phyloP scores from a whole-genome alignment of 2,797 vertebrate species.

The Bufotes viridis region DNA sequence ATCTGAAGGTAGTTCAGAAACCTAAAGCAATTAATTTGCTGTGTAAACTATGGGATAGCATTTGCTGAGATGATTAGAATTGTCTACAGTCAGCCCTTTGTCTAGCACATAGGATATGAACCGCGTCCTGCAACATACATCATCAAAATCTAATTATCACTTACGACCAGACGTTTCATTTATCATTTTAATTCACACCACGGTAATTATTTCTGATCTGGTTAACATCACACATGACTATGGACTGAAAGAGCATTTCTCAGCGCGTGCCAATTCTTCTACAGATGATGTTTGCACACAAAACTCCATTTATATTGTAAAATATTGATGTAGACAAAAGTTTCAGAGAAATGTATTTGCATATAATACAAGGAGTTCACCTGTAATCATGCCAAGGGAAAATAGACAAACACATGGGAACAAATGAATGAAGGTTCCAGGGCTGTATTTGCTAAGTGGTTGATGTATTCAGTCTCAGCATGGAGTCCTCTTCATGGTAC shows the following conservation, averaged over 20 bases:
- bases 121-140: not conserved
- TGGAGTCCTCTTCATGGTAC: not conserved
- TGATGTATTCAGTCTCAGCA: conserved; percentile 28
- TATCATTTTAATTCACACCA: conserved; percentile 7
- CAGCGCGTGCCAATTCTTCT: not conserved
- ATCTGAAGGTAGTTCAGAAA: too few species aligned
- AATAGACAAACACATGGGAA: not conserved
- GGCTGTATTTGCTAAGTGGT: not conserved
- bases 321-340: not conserved
- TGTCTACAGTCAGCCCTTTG: not conserved
- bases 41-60: too few species aligned
- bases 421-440: not conserved
- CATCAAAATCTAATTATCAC: conserved; percentile 40
- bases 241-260: not conserved
- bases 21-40: too few species aligned
- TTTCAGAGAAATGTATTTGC: not conserved
- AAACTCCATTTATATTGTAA: not conserved
- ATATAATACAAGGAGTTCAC: not conserved
- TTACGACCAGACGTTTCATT: conserved; percentile 10
- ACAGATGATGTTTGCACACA: not conserved
- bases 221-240: conserved; percentile 3
- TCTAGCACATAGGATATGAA: conserved; percentile 21
- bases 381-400: not conserved
- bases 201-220: conserved; percentile 10
- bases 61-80: not conserved